Percentiles rank a stretch among this genome's conserved stretches.
phyloP scores from a whole-genome alignment of 2,113 vertebrate species.

The Myiozetetes cayanensis region DNA sequence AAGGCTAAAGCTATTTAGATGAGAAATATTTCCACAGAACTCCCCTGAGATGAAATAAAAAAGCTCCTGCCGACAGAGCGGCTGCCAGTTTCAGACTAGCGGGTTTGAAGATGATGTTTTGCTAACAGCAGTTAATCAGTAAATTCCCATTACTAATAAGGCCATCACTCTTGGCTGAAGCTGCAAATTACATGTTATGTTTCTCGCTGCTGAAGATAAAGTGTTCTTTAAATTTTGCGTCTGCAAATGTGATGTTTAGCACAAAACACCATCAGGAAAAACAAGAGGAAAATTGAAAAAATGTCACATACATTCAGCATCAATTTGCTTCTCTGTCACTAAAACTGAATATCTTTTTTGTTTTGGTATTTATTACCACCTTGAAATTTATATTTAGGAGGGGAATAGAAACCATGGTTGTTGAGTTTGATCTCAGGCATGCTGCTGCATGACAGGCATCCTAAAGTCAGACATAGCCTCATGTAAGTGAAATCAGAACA shows the following conservation, averaged over 20 bases:
- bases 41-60: conserved; percentile 49
- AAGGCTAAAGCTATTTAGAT: conserved; percentile 66
- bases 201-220: conserved; percentile 60
- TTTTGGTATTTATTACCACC: background rate
- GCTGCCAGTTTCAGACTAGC: conserved; percentile 60
- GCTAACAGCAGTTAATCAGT: conserved; percentile 76
- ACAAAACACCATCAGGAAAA: conserved; percentile 42
- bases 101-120: conserved; percentile 69
- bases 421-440: background rate
- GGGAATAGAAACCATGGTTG: background rate
- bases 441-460: background rate
- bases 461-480: background rate
- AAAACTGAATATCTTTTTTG: conserved; percentile 18
- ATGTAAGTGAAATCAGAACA: background rate
- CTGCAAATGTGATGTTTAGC: conserved; percentile 52
- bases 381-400: background rate
- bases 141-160: conserved; percentile 76
- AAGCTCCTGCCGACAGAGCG: conserved; percentile 24
- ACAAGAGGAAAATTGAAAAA: conserved; percentile 53
- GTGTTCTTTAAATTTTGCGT: conserved; percentile 59
- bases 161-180: conserved; percentile 73
- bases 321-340: conserved; percentile 27
- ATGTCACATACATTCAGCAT: conserved; percentile 27
- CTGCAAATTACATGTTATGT: conserved; percentile 65
- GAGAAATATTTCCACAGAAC: conserved; percentile 64